Evolutionary conservation across 2,888 invertebrate species (phyloP).

Genomic region (Drosophila rellima): DNA sequence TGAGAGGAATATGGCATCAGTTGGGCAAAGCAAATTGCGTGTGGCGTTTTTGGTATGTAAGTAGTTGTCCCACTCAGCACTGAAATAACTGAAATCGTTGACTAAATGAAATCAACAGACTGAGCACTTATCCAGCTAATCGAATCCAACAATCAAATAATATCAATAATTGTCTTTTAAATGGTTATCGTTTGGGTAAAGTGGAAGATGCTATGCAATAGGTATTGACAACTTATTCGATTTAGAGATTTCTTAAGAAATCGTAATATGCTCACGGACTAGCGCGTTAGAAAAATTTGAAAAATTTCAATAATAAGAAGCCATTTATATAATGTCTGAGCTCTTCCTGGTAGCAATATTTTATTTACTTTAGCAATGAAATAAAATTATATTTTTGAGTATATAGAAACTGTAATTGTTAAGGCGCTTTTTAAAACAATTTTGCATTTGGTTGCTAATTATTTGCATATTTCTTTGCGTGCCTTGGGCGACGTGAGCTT

Average conservation of each 20-base stretch:
- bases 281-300: too few species aligned
- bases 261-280: background rate
- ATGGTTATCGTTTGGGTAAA: background rate
- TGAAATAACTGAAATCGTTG: slow-evolving; percentile 53
- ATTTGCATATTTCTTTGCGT: slow-evolving; percentile 71
- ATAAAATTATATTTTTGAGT: background rate
- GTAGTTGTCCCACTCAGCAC: slow-evolving; percentile 43
- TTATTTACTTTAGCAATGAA: background rate
- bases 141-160: slow-evolving; percentile 24
- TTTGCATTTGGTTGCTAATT: slow-evolving; percentile 64
- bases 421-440: slow-evolving; percentile 44
- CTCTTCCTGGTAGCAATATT: background rate
- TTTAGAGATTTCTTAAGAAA: background rate
- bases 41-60: slow-evolving; percentile 55
- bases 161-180: slow-evolving; percentile 37
- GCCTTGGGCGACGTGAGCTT: slow-evolving; percentile 51
- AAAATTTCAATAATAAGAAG: background rate
- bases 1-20: slow-evolving; percentile 33
- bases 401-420: slow-evolving; percentile 6
- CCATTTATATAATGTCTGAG: too few species aligned
- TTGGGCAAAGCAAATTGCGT: slow-evolving; percentile 61
- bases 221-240: background rate
- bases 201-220: background rate
- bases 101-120: slow-evolving; percentile 51
- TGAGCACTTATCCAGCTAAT: slow-evolving; percentile 47